Percentiles rank a stretch among this genome's conserved stretches.
These are phyloP conservation scores for Cydia strobilella DNA, from an alignment of 1,140 invertebrate species.

Conservation along the genomic window DNA sequence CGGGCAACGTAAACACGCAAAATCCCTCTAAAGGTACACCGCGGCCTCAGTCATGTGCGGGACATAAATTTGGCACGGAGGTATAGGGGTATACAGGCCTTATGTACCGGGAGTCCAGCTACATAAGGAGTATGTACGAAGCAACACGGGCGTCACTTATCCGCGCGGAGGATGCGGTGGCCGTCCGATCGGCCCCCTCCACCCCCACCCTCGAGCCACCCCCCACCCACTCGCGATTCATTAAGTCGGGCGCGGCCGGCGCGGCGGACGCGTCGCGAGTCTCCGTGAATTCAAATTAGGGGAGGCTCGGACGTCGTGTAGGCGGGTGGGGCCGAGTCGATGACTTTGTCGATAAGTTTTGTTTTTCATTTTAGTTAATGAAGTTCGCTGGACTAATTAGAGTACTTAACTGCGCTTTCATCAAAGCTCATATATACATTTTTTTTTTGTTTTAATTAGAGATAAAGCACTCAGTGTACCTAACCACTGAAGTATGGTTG, in stretches of 20 bases:
- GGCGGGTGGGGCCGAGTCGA: conserved; percentile 44
- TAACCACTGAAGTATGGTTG: too few species aligned
- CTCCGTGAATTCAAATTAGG: conserved; percentile 79
- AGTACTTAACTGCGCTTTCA: background rate
- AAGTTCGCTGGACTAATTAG: conserved; percentile 13
- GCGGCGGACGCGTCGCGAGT: conserved; percentile 77
- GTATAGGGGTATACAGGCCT: conserved; percentile 53
- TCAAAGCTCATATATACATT: background rate
- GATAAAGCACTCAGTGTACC: too few species aligned
- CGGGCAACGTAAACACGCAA: conserved; percentile 75
- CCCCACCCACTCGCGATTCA: conserved; percentile 73
- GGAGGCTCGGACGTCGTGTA: conserved; percentile 77
- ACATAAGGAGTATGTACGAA: conserved; percentile 74
- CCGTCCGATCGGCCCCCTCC: conserved; percentile 62
- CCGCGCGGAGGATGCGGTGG: conserved; percentile 78
- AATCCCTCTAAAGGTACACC: conserved; percentile 77
- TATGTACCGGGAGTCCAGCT: conserved; percentile 56
- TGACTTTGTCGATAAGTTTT: conserved; percentile 33
- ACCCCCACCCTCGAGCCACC: conserved; percentile 44
- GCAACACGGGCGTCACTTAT: conserved; percentile 79
- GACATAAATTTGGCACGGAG: conserved; percentile 79
- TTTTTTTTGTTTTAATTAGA: background rate
- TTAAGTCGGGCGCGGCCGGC: conserved; percentile 78
- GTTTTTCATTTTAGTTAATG: conserved; percentile 7
- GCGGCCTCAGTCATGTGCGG: conserved; percentile 79